Evolutionary conservation across 1,140 invertebrate genomes (phyloP), one percentile per base, ranked within the genome.

Genomic region (Sycobia sp.): DNA sequence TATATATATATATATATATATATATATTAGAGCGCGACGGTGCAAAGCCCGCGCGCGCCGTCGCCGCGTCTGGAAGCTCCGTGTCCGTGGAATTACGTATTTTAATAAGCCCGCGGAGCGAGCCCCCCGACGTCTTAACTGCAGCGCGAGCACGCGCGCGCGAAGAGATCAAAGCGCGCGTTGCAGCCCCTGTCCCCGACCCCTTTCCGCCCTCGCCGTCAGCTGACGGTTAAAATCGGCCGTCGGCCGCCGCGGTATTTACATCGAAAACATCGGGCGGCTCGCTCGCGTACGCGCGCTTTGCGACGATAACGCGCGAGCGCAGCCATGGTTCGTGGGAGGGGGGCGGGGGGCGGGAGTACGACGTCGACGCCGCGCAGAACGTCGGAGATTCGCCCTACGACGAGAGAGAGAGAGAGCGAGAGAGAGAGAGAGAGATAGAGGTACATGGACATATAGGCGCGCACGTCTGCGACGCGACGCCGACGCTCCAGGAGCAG

Each of bases 91-190:
- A 49, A 29, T 39, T 36, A 44, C 32, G 44, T 72, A 75, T 75
- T 73, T 75, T 73, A 73, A 74, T 75, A 74, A 75, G 67, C 58
- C 62, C 62, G 61, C 60, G 65, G 5, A n/a, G 5, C 29, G 29
- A 4, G 29, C 5, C 29, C 11, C 29, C 29, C 71, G 76, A 74
- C 71, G 67, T 71, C 63, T 75, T 74, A 74, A 77, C 64, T 72
- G 66, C 67, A 63, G 54, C 29, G 29, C 29, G 29, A 11, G n/a
- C n/a, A n/a, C 7, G 13, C 3, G 20, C 20, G n/a, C 8, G 64
- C 65, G 71, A 71, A 47, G 43, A 71, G 73, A 77, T 77, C 75
- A 77, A 77, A 77, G 74, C 54, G 60, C 22, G n/a, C n/a, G n/a
- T n/a, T n/a, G n/a, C n/a, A n/a, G n/a, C n/a, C n/a, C n/a, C n/a